Base-by-base conservation (phyloP, 1,140 invertebrate genomes). In the Drosophila persimilis region DNA sequence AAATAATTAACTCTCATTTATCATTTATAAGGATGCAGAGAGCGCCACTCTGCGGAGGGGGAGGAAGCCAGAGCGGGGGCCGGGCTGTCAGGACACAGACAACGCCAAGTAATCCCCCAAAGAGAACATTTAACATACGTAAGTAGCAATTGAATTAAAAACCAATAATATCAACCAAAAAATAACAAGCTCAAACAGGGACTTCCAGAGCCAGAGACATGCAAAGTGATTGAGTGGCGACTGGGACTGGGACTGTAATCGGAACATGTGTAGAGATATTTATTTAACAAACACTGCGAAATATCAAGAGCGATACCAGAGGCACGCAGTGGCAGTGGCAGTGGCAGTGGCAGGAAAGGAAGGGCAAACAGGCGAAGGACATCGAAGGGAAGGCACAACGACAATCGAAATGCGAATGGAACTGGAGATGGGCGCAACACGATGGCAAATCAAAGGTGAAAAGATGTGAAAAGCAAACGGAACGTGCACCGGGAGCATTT, bases 61-160 rank as follows among this genome's bases (percentile, higher is more conserved):
- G 20, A 22, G 6, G 2, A 0, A 17, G 17, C 17, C 17, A 17
- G 17, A 17, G 15, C 11, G 7, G 35, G 7, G 29, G 65, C 22
- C 22, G 45, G 29, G 45, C 45, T 47, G n/a, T 13, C 24, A 15
- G 15, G 46, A 29, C 43, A 29, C 57, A 60, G 57, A 60, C 45
- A 65, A 20, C 22, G 52, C 48, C 73, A 79, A 84, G 72, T 80
- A 84, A 80, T 80, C 66, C 60, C 54, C 65, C 69, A 77, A 71
- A 81, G 74, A 81, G 76, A 80, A 62, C 71, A 84, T 81, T 81
- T 71, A 81, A 53, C 77, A 77, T 79, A 76, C 60, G 60, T 77
- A 86, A 81, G 77, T 61, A 70, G 53, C 83, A 81, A 81, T 83
- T 88, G 78, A 88, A 88, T 78, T 78, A 78, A 78, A 76, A 76